Conservation (phyloP, 2,113 vertebrate genomes). For the Leucosticte australis region DNA sequence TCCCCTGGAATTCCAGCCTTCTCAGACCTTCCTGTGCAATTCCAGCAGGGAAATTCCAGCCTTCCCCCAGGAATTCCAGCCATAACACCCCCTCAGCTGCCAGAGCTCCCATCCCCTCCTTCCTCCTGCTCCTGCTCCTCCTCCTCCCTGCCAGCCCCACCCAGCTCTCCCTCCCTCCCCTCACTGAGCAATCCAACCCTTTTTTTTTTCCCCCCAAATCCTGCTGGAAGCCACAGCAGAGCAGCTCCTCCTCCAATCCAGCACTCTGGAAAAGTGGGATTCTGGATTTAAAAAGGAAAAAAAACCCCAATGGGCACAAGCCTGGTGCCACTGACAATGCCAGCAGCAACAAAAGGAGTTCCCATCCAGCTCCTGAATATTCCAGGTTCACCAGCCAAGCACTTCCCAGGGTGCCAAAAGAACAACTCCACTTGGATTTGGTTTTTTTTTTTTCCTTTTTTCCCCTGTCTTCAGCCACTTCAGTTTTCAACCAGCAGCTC, state of each 20-base stretch:
- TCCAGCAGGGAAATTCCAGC: no score
- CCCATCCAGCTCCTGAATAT: neutral
- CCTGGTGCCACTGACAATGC: accelerated
- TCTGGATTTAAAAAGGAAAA: neutral
- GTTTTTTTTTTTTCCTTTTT: neutral
- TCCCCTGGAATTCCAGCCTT: neutral
- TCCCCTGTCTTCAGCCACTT: neutral
- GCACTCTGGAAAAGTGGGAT: neutral
- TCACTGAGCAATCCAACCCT: neutral
- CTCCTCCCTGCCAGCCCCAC: neutral
- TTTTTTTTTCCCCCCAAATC: neutral
- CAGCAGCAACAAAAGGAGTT: neutral
- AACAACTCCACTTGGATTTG: neutral
- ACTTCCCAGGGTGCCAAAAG: neutral
- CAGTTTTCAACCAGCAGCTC: neutral
- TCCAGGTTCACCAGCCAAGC: neutral
- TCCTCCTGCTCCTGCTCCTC: neutral
- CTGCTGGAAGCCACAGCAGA: neutral
- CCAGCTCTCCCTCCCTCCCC: neutral
- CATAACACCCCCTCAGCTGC: accelerated
- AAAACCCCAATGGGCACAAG: accelerated
- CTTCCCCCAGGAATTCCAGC: neutral
- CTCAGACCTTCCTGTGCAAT: no score
- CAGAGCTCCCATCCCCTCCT: neutral
- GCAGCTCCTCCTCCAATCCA: neutral